Percentiles rank a stretch among this genome's conserved stretches.
These are phyloP conservation scores for Chrysolina oricalcia DNA, from an alignment of 2,888 invertebrate species.

Conservation along the genomic window DNA sequence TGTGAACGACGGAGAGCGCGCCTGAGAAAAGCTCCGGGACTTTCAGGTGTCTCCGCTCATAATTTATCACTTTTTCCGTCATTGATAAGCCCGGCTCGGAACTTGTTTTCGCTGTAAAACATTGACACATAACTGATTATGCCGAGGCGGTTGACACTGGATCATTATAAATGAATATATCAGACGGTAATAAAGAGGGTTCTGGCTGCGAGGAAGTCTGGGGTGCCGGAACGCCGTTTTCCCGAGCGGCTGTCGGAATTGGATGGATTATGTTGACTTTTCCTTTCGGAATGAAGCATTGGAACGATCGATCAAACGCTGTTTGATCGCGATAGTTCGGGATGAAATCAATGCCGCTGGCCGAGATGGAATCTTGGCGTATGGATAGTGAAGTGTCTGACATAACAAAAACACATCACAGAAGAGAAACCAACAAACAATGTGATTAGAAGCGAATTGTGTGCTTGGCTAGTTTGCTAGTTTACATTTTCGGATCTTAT, in stretches of 20 bases:
- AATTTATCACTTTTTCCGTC: slow-evolving; percentile 64
- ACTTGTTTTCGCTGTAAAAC: slow-evolving; percentile 45
- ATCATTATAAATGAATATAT: slow-evolving; percentile 20
- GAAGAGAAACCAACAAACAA: neutral
- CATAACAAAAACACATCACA: neutral
- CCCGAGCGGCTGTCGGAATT: neutral
- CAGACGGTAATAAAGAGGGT: slow-evolving; percentile 15
- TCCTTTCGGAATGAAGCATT: slow-evolving; percentile 3
- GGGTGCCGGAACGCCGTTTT: neutral
- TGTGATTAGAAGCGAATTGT: too few relatives aligned
- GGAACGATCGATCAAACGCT: neutral
- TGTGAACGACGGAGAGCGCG: slow-evolving; percentile 2
- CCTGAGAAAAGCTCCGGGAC: slow-evolving; percentile 8
- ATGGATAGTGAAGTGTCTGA: neutral
- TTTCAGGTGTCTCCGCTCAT: slow-evolving; percentile 63
- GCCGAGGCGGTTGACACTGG: slow-evolving; percentile 30
- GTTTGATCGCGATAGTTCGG: neutral
- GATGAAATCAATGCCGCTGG: neutral
- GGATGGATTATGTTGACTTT: slow-evolving; percentile 16
- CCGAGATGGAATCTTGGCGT: neutral
- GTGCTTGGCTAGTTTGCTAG: too few relatives aligned
- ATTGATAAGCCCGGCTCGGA: slow-evolving; percentile 58
- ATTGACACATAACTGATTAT: slow-evolving; percentile 48
- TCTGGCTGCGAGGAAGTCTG: neutral
- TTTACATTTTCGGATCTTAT: too few relatives aligned